These are phyloP conservation scores for Brachyptera putata DNA, from an alignment of 2,888 invertebrate species.

Conservation along the genomic window DNA sequence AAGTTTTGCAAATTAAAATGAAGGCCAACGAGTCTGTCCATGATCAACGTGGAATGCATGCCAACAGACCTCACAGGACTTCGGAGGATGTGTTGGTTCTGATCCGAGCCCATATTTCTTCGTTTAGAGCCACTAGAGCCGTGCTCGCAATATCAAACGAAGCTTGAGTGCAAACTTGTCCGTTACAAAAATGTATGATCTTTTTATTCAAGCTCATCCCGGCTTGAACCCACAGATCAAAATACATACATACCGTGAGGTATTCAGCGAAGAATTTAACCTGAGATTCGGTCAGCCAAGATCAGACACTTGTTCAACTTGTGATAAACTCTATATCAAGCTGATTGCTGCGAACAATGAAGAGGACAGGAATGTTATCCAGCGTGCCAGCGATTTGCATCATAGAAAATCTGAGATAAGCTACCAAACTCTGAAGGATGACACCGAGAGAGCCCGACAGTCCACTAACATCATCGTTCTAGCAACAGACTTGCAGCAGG, in stretches of 20 bases:
- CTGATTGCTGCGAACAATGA: not conserved
- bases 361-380: not conserved
- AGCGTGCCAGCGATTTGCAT: constrained; percentile 4
- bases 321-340: constrained; percentile 7
- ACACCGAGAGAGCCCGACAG: too few relatives aligned
- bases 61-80: not conserved
- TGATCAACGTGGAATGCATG: not conserved
- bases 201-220: not conserved
- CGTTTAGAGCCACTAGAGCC: not conserved
- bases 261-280: constrained; percentile 3
- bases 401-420: constrained; percentile 10
- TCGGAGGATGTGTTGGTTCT: too few relatives aligned
- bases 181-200: not conserved
- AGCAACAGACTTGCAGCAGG: too few relatives aligned
- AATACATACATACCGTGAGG: constrained; percentile 1
- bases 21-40: not conserved
- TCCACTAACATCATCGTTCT: too few relatives aligned
- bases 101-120: too few relatives aligned
- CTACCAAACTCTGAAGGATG: too few relatives aligned
- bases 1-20: not conserved
- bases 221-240: not conserved
- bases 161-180: not conserved
- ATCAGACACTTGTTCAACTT: constrained; percentile 7
- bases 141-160: too few relatives aligned
- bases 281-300: constrained; percentile 6